phyloP scores from a whole-genome alignment of 92 coral and sea anemone genomes.

The Paragorgia papillata region DNA sequence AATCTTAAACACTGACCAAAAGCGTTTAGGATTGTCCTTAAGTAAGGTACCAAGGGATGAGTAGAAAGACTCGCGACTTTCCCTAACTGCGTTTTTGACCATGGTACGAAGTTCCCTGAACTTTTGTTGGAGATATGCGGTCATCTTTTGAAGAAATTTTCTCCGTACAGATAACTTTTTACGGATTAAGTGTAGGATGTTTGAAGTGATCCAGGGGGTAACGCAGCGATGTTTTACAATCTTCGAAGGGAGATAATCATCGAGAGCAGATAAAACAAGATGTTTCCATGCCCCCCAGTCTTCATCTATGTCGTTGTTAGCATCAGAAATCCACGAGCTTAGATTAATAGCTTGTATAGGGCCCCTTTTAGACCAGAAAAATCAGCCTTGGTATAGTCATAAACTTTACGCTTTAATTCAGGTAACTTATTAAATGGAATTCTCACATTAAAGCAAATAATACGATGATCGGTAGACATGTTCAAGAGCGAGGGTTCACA shows the following conservation, averaged over 20 bases:
- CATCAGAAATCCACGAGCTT: constrained; percentile 19
- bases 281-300: constrained; percentile 55
- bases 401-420: too few relatives aligned
- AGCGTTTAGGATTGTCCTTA: not conserved
- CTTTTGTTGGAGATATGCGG: not conserved
- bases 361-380: not conserved
- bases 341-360: not conserved
- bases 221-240: not conserved
- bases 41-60: not conserved
- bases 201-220: constrained; percentile 2
- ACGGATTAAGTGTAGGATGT: not conserved
- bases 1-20: constrained; percentile 13
- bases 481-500: too few relatives aligned
- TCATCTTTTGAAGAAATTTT: not conserved
- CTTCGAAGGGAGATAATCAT: constrained; percentile 32
- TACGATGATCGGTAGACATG: too few relatives aligned
- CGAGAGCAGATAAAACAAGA: constrained; percentile 41
- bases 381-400: too few relatives aligned
- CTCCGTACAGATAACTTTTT: not conserved
- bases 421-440: too few relatives aligned
- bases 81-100: not conserved
- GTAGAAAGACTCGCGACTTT: constrained; percentile 4
- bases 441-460: too few relatives aligned
- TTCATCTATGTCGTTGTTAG: constrained; percentile 43
- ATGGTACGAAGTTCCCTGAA: not conserved